Base-by-base conservation (phyloP, 2,797 vertebrate genomes). In the Enteromius viviparus region DNA sequence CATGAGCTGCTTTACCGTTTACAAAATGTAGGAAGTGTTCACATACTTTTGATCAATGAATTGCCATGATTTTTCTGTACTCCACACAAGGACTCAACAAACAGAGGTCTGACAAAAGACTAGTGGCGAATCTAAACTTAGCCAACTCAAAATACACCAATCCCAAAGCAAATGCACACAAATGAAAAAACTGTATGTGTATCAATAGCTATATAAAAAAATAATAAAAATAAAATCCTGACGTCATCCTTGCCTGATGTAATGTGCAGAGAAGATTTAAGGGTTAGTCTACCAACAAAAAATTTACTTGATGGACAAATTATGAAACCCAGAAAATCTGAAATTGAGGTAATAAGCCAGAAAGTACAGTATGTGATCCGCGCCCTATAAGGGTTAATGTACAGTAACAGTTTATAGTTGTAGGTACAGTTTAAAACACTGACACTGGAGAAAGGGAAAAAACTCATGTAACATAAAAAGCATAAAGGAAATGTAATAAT, bases 1-100 rank as follows among this genome's bases (percentile, higher is more conserved):
- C 34, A 45, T 72, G 8, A 53, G 29, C 79, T 71, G 74, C 70
- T 60, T 81, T 71, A 21, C 45, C 49, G 14, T 80, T 78, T 82
- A 53, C 60, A 47, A 76, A 80, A 23, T 51, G 60, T 78, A 45
- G n/a, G 66, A 80, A 60, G 75, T n/a, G 19, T 74, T 53, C 71
- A 51, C 71, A 53, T 29, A 53, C 29, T 74, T 53, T 65, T 77
- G 60, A 42, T 23, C 14, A 65, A 76, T 58, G 21, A n/a, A 74
- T 74, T 74, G 42, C 6, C 19, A 34, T 62, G 58, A 40, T 64
- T 49, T 37, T 51, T 62, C 3, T 21, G 10, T 12, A 47, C 32
- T 32, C 66, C 11, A 45, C 40, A 15, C 23, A 64, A 65, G 23
- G 26, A 49, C 23, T 76, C 60, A 17, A 76, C 14, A n/a, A 26